A percentile compares a stretch with the other conserved stretches of the same genome.
Conservation (phyloP, 1,140 invertebrate genomes). For the Trissolcus basalis region DNA sequence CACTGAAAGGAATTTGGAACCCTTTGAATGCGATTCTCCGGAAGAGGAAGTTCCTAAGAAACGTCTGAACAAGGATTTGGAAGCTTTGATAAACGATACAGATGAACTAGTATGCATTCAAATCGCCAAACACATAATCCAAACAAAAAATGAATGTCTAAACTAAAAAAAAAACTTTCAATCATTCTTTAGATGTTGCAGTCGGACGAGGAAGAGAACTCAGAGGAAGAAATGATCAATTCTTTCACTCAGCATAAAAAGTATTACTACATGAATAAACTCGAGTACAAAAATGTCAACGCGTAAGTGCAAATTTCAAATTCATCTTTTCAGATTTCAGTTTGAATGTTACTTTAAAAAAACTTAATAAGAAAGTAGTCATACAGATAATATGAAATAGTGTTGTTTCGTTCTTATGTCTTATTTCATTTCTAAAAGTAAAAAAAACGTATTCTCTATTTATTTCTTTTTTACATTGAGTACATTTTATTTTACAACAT, state of each 20-base stretch:
- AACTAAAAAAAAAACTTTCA: neutral
- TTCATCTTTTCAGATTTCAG: too few species aligned
- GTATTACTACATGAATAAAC: conserved; percentile 94
- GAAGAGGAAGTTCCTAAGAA: conserved; percentile 51
- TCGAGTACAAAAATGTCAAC: conserved; percentile 79
- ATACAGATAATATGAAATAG: too few species aligned
- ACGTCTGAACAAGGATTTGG: conserved; percentile 75
- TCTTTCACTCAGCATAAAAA: conserved; percentile 89
- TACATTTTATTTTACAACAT: too few species aligned
- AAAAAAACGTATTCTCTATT: too few species aligned
- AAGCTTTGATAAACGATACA: conserved; percentile 79
- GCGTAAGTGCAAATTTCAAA: conserved; percentile 23
- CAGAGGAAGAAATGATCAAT: conserved; percentile 75
- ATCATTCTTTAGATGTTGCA: conserved; percentile 63
- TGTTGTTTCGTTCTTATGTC: too few species aligned
- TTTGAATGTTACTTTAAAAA: too few species aligned
- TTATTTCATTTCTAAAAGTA: too few species aligned
- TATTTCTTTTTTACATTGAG: too few species aligned
- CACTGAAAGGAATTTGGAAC: conserved; percentile 72
- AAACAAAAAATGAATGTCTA: too few species aligned
- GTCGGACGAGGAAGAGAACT: conserved; percentile 75
- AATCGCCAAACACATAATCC: too few species aligned
- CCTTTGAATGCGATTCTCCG: conserved; percentile 40
- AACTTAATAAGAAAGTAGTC: too few species aligned
- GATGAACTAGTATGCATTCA: conserved; percentile 80